Base-by-base conservation (phyloP, 2,888 invertebrate species). In the Raillietiella orientalis region DNA sequence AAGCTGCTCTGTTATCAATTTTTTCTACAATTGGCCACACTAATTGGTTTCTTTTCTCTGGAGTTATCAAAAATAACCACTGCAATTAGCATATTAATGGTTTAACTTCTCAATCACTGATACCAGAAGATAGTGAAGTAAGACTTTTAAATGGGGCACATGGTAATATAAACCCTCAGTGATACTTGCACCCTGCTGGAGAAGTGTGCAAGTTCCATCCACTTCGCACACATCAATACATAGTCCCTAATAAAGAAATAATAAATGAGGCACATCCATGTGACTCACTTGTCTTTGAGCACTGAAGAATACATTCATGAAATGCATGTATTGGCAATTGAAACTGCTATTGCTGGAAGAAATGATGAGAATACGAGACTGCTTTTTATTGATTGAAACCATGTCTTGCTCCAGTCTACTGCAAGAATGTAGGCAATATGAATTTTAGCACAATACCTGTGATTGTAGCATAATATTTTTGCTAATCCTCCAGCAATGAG, bases 221-320 rank as follows among this genome's bases (percentile, higher is more conserved):
- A 90, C 47, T 2, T 84, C 69, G 40, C 90, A 90, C 3, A 82
- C 77, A 49, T 90, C 90, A 24, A 90, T 58, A 4, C 72, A 57
- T 21, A 87, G 65, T 49, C 69, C 69, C 54, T 79, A 57, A 36
- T 41, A 41, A 30, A 33, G 28, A 28, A 14, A 24, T 16, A 25
- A 23, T 19, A 23, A 16, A 9, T 13, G 21, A 0, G 6, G 17
- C 13, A 33, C 26, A 25, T 34, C 33, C 28, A 25, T 23, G 23
- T 27, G 31, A 43, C 45, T 37, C 40, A 55, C 54, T 45, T 52
- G 49, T 50, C 71, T 74, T 46, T 74, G 79, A 2, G 90, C 82
- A 3, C 90, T 79, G 40, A 93, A 90, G 45, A 93, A 87, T 3
- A 77, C 72, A 44, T 93, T 93, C 87, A 93, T 93, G 38, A 87